Percentiles rank a stretch among this genome's conserved stretches.
These are phyloP conservation scores for Lithophane ornitopus DNA, from an alignment of 2,888 invertebrate species.

Conservation along the genomic window DNA sequence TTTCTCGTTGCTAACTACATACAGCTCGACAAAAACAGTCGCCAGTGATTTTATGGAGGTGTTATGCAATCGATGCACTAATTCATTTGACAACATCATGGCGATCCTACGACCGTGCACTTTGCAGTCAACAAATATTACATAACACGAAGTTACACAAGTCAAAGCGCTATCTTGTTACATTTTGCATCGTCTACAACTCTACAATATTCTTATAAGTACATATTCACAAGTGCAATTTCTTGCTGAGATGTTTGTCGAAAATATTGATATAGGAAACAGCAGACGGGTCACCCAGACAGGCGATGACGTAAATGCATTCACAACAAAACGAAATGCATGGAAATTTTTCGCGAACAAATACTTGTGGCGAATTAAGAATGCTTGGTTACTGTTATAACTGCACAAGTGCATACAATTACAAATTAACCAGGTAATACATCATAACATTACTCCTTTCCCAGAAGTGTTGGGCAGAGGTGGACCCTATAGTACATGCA, in stretches of 20 bases:
- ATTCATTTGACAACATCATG: conserved; percentile 39
- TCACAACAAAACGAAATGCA: conserved; percentile 38
- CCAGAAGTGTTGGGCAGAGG: no score
- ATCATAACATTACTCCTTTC: no score
- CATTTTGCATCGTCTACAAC: conserved; percentile 28
- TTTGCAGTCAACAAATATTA: conserved; percentile 40
- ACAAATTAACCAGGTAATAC: background rate
- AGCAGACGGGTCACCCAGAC: conserved; percentile 27
- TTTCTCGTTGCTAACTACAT: conserved; percentile 22
- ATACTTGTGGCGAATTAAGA: conserved; percentile 15
- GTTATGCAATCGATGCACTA: conserved; percentile 45
- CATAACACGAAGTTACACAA: conserved; percentile 23
- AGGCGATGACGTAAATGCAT: conserved; percentile 45
- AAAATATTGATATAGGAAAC: conserved; percentile 47
- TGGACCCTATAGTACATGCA: no score
- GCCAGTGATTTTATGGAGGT: conserved; percentile 12
- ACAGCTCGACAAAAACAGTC: conserved; percentile 12
- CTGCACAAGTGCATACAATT: background rate
- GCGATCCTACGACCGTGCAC: conserved; percentile 24
- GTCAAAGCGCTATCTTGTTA: conserved; percentile 35
- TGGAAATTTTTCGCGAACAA: conserved; percentile 40
- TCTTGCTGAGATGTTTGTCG: conserved; percentile 11
- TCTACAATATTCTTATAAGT: background rate
- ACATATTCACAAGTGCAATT: conserved; percentile 14
- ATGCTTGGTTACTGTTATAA: conserved; percentile 3